A percentile compares a stretch with the other conserved stretches of the same genome.
Evolutionary conservation across 1,140 invertebrate species (phyloP).

Genomic region (Musca domestica): DNA sequence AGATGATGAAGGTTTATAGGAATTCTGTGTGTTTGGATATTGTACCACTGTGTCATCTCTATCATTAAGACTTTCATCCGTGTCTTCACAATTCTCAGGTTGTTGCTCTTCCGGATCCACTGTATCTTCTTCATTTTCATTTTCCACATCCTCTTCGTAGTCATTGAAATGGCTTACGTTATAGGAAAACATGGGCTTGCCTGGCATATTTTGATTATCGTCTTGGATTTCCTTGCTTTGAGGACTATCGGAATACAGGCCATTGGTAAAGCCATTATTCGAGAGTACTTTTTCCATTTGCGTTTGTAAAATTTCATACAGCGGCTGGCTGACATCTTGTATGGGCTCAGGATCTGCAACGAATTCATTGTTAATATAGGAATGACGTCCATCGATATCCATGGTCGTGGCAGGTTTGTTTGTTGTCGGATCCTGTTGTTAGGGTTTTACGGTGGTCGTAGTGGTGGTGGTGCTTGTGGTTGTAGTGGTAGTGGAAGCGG

Average conservation of each 20-base stretch:
- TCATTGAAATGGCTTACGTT: conserved; percentile 35
- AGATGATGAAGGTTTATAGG: background rate
- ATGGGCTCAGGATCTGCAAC: conserved; percentile 38
- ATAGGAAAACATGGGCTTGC: conserved; percentile 34
- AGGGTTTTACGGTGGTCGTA: background rate
- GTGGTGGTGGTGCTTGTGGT: background rate
- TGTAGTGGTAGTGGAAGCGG: background rate
- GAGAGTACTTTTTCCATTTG: conserved; percentile 38
- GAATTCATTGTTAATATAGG: conserved; percentile 49
- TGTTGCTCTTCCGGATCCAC: conserved; percentile 6
- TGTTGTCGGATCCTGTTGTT: background rate
- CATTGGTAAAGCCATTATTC: background rate
- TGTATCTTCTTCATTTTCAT: conserved; percentile 27
- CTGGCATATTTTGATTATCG: conserved; percentile 28
- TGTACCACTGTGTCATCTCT: conserved; percentile 17
- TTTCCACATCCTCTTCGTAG: conserved; percentile 34
- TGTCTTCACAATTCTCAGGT: conserved; percentile 19
- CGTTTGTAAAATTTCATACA: conserved; percentile 46
- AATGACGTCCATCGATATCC: conserved; percentile 43
- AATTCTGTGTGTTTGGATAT: background rate
- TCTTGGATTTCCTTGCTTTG: background rate
- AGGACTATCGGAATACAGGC: background rate
- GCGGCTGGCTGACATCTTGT: conserved; percentile 38
- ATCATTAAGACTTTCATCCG: conserved; percentile 32
- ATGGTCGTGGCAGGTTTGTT: conserved; percentile 24